Percentiles rank a stretch among this genome's conserved stretches.
Conservation (phyloP, 2,888 invertebrate species). For the Cosmia pyralina region DNA sequence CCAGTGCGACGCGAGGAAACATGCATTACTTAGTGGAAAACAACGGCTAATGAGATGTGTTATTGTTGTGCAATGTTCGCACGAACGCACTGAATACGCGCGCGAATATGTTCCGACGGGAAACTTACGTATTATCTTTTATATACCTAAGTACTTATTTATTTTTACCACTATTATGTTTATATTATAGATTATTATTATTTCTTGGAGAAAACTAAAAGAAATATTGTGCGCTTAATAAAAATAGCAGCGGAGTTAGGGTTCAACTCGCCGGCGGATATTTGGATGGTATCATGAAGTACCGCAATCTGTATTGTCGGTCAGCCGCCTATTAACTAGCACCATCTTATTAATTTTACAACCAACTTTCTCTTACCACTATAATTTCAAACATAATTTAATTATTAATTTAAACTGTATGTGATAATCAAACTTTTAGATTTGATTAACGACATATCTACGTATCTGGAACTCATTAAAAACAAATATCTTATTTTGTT, state of each 20-base stretch:
- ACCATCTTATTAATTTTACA: background rate
- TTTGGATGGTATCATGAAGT: background rate
- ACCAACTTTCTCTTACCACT: background rate
- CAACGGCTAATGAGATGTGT: slow-evolving; percentile 53
- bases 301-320: background rate
- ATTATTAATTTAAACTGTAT: background rate
- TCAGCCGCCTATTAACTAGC: background rate
- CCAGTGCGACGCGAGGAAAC: slow-evolving; percentile 57
- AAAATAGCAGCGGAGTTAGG: background rate
- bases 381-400: background rate
- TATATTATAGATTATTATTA: background rate
- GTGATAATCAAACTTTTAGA: background rate
- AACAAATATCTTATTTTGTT: background rate
- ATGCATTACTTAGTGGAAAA: slow-evolving; percentile 58
- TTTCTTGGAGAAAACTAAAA: background rate
- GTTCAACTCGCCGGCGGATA: background rate
- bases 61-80: slow-evolving; percentile 49
- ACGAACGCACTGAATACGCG: slow-evolving; percentile 4
- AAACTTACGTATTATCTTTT: slow-evolving; percentile 3
- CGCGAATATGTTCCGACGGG: slow-evolving; percentile 4
- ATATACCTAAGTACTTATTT: background rate
- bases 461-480: background rate
- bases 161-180: background rate
- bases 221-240: background rate
- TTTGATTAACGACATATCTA: background rate